Evolutionary conservation across 2,113 vertebrate genomes (phyloP).

Genomic region (Pogonocichla stellata): DNA sequence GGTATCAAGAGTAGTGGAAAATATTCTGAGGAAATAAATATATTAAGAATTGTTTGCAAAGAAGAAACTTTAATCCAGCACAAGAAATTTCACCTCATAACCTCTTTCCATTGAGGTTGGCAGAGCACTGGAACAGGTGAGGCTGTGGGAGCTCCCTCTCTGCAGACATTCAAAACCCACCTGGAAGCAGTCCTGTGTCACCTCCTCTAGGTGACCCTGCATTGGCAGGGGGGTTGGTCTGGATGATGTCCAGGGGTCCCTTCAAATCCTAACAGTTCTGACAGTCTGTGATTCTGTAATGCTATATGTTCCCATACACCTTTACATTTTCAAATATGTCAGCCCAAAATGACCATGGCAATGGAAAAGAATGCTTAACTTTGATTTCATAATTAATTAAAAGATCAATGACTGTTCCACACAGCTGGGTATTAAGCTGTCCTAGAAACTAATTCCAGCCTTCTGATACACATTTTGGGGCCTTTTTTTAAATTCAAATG

Average conservation of each 20-base stretch:
- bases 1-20: neutral
- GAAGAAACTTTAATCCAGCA: neutral
- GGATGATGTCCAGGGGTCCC: neutral
- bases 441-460: conserved; percentile 33
- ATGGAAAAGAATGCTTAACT: neutral
- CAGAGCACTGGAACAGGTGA: neutral
- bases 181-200: neutral
- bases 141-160: neutral
- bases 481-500: conserved; percentile 4
- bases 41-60: neutral
- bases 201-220: neutral
- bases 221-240: neutral
- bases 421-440: conserved; percentile 38
- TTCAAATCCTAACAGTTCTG: neutral
- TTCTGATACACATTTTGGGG: conserved; percentile 1
- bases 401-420: conserved; percentile 36
- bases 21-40: neutral
- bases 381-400: conserved; percentile 57
- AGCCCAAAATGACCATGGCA: neutral
- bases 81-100: neutral
- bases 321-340: neutral
- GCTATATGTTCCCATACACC: neutral
- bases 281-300: neutral
- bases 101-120: neutral
- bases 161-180: neutral